A percentile compares a stretch with the other conserved stretches of the same genome.
phyloP scores from a whole-genome alignment of 2,113 vertebrate genomes.

The Onychostruthus taczanowskii region DNA sequence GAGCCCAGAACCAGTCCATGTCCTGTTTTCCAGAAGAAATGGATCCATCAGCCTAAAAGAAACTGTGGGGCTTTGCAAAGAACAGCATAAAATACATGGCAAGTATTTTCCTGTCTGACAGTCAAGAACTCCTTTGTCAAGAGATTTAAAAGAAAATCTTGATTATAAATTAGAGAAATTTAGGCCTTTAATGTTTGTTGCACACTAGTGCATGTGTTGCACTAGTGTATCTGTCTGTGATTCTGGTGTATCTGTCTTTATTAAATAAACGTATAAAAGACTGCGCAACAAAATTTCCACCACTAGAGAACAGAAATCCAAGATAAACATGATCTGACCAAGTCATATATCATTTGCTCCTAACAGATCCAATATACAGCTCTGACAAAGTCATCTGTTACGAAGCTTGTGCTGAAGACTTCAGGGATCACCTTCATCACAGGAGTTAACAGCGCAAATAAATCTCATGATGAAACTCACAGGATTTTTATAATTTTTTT shows the following conservation, averaged over 20 bases:
- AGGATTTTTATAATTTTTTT: not conserved
- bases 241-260: not conserved
- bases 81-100: not conserved
- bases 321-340: not conserved
- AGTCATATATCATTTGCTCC: constrained; percentile 8
- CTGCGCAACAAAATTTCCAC: not conserved
- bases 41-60: not conserved
- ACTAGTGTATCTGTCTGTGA: not conserved
- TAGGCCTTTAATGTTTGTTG: not conserved
- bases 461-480: not conserved
- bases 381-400: constrained; percentile 51
- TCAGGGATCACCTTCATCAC: constrained; percentile 22
- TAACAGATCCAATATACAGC: constrained; percentile 19
- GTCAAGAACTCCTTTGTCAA: not conserved
- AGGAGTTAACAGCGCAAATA: not conserved
- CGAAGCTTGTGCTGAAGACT: constrained; percentile 15
- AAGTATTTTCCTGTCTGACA: not conserved
- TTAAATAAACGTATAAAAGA: not conserved
- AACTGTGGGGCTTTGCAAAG: not conserved
- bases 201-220: not conserved
- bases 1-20: not conserved
- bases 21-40: not conserved
- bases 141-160: not conserved
- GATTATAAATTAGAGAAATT: not conserved
- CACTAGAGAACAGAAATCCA: constrained; percentile 16